These are phyloP conservation scores for Perizoma flavofasciatum DNA, from an alignment of 2,888 invertebrate species.

Conservation along the genomic window DNA sequence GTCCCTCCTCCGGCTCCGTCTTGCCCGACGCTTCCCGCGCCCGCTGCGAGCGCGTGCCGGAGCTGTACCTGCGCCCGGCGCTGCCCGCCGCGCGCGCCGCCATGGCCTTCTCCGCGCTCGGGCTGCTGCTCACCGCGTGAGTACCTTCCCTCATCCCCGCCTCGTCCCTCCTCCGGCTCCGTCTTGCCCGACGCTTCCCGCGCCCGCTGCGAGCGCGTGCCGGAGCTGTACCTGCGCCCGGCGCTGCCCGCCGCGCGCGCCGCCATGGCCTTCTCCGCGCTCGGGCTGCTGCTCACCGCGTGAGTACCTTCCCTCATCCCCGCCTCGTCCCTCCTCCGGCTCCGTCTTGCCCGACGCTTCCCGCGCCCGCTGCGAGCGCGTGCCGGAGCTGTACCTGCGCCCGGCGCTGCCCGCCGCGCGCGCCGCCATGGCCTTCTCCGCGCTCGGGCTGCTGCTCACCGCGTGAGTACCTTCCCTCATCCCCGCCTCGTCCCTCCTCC, in stretches of 20 bases:
- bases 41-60: conserved; percentile 89
- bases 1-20: too few relatives aligned
- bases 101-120: conserved; percentile 93
- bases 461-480: conserved; percentile 63
- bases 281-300: conserved; percentile 91
- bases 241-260: conserved; percentile 95
- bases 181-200: conserved; percentile 91
- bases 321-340: too few relatives aligned
- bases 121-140: conserved; percentile 89
- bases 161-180: too few relatives aligned
- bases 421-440: conserved; percentile 94
- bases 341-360: conserved; percentile 90
- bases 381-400: conserved; percentile 91
- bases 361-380: conserved; percentile 88
- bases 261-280: conserved; percentile 93
- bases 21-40: conserved; percentile 88
- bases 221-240: conserved; percentile 91
- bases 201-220: conserved; percentile 88
- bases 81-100: conserved; percentile 96
- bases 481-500: too few relatives aligned
- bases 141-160: conserved; percentile 41
- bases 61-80: conserved; percentile 90
- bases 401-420: conserved; percentile 94
- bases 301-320: conserved; percentile 52
- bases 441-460: conserved; percentile 92